A percentile compares a stretch with the other conserved stretches of the same genome.
Evolutionary conservation across 2,888 invertebrate genomes (phyloP).

Genomic region (Nezara viridula): DNA sequence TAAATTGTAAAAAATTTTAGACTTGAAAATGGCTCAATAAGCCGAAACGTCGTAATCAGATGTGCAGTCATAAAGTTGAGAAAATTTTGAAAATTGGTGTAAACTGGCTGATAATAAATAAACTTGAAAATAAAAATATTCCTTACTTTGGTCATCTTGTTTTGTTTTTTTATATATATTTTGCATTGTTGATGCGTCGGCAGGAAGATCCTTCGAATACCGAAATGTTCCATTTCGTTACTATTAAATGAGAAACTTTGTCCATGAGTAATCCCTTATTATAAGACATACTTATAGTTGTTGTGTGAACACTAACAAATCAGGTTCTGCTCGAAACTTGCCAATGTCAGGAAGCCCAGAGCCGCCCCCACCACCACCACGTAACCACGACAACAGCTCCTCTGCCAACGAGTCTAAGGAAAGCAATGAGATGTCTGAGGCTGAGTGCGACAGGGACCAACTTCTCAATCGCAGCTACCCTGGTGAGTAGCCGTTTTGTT

Average conservation of each 20-base stretch:
- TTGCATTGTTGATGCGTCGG: neutral
- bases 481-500: constrained; percentile 74
- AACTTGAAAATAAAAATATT: too few relatives aligned
- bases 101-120: too few relatives aligned
- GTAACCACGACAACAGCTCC: constrained; percentile 82
- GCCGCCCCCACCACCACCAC: constrained; percentile 82
- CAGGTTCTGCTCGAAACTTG: constrained; percentile 74
- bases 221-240: neutral
- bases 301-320: constrained; percentile 50
- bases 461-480: constrained; percentile 85
- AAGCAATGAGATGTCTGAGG: constrained; percentile 94
- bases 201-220: constrained; percentile 4
- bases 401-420: constrained; percentile 94
- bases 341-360: constrained; percentile 75
- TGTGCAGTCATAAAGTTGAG: too few relatives aligned
- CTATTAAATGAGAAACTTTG: constrained; percentile 24
- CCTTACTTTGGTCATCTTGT: neutral
- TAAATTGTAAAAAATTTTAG: too few relatives aligned
- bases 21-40: too few relatives aligned
- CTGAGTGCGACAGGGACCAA: constrained; percentile 90
- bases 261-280: constrained; percentile 14
- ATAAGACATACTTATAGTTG: constrained; percentile 1
- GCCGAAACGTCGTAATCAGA: too few relatives aligned
- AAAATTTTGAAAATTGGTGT: too few relatives aligned
- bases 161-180: neutral